Conservation (phyloP, 2,797 vertebrate genomes). For the Sebastiscus tertius region DNA sequence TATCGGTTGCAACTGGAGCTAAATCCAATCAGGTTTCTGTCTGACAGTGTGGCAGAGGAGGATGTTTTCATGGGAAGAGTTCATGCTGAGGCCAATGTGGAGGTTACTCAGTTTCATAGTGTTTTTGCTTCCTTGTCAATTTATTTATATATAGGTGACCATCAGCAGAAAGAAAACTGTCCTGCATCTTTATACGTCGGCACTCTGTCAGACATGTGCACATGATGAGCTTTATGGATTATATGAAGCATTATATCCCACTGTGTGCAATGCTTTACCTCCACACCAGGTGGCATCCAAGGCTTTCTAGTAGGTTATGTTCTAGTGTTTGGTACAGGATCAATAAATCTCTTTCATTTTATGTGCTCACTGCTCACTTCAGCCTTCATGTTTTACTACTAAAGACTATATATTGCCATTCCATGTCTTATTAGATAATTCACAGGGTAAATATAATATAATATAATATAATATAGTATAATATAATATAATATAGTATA, state of each 20-base stretch:
- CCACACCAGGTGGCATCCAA: conserved; percentile 43
- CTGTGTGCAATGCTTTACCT: not conserved
- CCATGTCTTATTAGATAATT: not conserved
- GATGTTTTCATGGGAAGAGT: not conserved
- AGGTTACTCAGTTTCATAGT: not conserved
- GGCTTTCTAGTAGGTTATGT: not conserved
- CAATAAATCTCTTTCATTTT: not conserved
- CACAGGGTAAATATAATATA: not conserved
- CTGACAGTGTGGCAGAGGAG: not conserved
- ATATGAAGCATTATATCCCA: not conserved
- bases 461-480: not conserved
- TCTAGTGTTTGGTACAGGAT: not conserved
- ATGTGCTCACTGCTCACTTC: not conserved
- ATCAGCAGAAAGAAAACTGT: not conserved
- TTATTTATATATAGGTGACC: no score
- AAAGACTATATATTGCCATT: not conserved
- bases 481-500: not conserved
- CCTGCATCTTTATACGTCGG: not conserved
- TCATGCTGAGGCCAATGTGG: not conserved
- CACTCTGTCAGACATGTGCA: not conserved
- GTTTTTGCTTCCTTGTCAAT: not conserved
- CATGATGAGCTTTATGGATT: not conserved
- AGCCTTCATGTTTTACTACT: not conserved
- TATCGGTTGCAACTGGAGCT: not conserved
- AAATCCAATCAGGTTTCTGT: conserved; percentile 7